These are phyloP conservation scores for Onychorhynchus coronatus DNA, from an alignment of 2,113 vertebrate genomes.

Conservation along the genomic window DNA sequence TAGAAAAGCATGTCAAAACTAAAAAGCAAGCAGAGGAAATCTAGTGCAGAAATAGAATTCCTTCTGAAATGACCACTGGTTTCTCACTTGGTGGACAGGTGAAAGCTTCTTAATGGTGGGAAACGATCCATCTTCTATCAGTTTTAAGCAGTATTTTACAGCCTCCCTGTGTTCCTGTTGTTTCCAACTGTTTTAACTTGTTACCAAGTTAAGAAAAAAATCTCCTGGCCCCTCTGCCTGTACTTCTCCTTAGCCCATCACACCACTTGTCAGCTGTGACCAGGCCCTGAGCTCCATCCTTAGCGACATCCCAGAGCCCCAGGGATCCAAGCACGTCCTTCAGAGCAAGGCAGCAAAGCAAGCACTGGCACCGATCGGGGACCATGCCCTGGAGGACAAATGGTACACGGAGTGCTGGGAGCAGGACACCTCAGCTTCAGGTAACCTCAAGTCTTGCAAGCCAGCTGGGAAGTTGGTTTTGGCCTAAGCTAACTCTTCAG, in stretches of 20 bases:
- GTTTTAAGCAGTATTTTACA: not conserved
- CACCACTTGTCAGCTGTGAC: not conserved
- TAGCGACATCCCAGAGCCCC: not conserved
- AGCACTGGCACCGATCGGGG: fast-evolving
- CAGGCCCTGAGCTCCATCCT: not conserved
- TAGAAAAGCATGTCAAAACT: not conserved
- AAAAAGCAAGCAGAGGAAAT: not conserved
- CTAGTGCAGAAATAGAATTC: not conserved
- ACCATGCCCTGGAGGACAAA: not conserved
- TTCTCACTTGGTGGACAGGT: not conserved
- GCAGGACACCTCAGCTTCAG: not conserved
- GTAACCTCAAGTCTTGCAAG: not conserved
- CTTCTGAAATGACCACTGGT: not conserved
- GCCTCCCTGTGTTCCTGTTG: not conserved
- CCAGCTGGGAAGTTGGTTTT: not conserved
- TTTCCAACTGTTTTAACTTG: not conserved
- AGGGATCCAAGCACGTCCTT: not conserved
- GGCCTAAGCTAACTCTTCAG: not conserved
- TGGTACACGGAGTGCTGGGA: fast-evolving
- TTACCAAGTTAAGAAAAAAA: not conserved
- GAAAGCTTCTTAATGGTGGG: not conserved
- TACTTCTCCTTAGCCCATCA: not conserved
- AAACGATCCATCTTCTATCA: not conserved
- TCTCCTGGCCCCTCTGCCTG: not conserved
- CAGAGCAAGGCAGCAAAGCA: not conserved